Conservation (phyloP, 2,888 invertebrate genomes). For the Arrhopalites spinosus region DNA sequence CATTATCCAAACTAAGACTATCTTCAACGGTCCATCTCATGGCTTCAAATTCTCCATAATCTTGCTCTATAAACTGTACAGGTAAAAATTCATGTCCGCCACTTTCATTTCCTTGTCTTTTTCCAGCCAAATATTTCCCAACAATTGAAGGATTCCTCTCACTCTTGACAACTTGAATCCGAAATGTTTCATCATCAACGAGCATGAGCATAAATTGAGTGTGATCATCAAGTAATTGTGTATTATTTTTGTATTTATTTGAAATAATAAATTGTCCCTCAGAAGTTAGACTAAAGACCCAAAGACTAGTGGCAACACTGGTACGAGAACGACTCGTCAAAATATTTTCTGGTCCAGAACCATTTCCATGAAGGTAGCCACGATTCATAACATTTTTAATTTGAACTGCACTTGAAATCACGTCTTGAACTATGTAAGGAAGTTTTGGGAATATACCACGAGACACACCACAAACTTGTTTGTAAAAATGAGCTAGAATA, state of each 20-base stretch:
- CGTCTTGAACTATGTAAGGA: slow-evolving; percentile 12
- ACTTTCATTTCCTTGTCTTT: no score
- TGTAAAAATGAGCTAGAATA: slow-evolving; percentile 8
- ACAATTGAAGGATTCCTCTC: not conserved
- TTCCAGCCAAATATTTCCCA: slow-evolving; percentile 7
- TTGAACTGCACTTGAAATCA: slow-evolving; percentile 12
- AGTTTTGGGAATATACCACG: slow-evolving; percentile 2
- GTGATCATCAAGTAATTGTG: not conserved
- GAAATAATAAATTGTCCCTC: not conserved
- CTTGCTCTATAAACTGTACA: not conserved
- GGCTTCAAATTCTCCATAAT: not conserved
- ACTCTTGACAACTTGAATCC: not conserved
- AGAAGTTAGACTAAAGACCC: slow-evolving; percentile 5
- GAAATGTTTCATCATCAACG: slow-evolving; percentile 13
- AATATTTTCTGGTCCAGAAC: not conserved
- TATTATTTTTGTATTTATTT: slow-evolving; percentile 4
- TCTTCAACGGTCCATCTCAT: slow-evolving; percentile 7
- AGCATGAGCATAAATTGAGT: not conserved
- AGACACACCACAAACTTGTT: slow-evolving; percentile 8
- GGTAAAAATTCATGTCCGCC: not conserved
- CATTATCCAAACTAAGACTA: not conserved
- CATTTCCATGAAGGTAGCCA: slow-evolving; percentile 4
- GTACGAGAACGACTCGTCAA: not conserved
- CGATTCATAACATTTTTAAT: slow-evolving; percentile 17
- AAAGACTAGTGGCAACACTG: not conserved